Conservation (phyloP, 1,140 invertebrate species). For the Gonioctena quinquepunctata region DNA sequence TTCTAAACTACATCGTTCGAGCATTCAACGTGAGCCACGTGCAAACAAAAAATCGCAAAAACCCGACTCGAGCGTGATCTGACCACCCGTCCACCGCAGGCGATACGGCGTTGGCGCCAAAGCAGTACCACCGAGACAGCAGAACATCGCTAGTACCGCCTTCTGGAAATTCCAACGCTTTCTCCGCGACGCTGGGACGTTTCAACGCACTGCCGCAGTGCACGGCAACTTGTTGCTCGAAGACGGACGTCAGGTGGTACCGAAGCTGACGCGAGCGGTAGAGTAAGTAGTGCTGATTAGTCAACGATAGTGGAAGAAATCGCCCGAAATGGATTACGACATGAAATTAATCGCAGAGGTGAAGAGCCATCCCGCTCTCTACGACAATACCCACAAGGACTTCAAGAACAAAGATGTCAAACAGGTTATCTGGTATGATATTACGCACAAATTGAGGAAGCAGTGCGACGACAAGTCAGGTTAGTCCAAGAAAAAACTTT, state of each 20-base stretch:
- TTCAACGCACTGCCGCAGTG: constrained; percentile 10
- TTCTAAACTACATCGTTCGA: no score
- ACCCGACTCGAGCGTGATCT: not conserved
- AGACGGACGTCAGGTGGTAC: not conserved
- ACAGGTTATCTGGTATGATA: not conserved
- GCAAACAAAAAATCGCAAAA: not conserved
- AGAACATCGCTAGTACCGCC: not conserved
- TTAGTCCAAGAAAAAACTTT: not conserved
- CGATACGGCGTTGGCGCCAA: not conserved
- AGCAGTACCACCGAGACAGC: constrained; percentile 1
- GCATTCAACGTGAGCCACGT: no score
- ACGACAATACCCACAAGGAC: constrained; percentile 5
- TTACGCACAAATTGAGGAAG: constrained; percentile 10
- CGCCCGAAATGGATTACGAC: constrained; percentile 8
- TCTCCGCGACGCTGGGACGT: constrained; percentile 6
- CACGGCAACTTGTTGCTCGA: constrained; percentile 9
- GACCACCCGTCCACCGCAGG: not conserved
- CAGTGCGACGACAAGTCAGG: not conserved
- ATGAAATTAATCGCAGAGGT: constrained; percentile 7
- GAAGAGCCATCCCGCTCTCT: constrained; percentile 2
- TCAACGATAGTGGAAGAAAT: not conserved
- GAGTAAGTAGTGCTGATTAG: no score
- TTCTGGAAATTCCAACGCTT: constrained; percentile 9
- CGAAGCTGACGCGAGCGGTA: not conserved
- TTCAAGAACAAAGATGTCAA: constrained; percentile 9